Evolutionary conservation across 2,888 invertebrate genomes (phyloP), one percentile per base, ranked within the genome.

Genomic region (Hermaeophaga mercurialis): DNA sequence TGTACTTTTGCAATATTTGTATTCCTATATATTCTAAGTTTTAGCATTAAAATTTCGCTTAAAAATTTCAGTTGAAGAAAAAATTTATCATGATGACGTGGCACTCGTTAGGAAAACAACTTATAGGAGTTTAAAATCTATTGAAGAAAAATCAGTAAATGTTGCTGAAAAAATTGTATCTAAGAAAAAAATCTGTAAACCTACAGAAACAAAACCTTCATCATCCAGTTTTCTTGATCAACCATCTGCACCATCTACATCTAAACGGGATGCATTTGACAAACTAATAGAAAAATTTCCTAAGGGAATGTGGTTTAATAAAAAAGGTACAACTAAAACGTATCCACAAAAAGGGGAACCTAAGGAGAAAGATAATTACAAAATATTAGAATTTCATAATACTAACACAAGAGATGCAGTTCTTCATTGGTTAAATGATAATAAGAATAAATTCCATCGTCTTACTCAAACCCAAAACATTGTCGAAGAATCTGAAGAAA

Each of bases 361-460:
- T 6, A 15, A 53, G 12, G 36, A 52, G 34, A 26, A 38, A 11
- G 28, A 18, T 15, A 28, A 18, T 24, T 54, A 63, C 48, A 62
- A 59, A 43, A 47, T 66, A 11, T 31, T 63, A 7, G 52, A 65
- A 14, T 69, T 70, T 55, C 47, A 65, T 11, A 62, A 68, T 45
- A 26, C 59, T 36, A 28, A 50, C 6, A 66, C 61, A 36, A 66
- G 60, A 50, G 28, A 47, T 6, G 55, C 54, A 6, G 65, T 68
- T 15, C 28, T 69, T 5, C 33, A 64, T 22, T 74, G 73, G 73
- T 56, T 73, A 26, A 63, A 67, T 31, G 67, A 73, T 49, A 68
- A 54, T 15, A 61, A 62, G 34, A 69, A 73, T 48, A 62, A 55
- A 52, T 71, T 71, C 49, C 70, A 71, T 41, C 58, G 63, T 41